A percentile compares a stretch with the other conserved stretches of the same genome.
Evolutionary conservation across 1,140 invertebrate species (phyloP).

Genomic region (Cherax quadricarinatus): DNA sequence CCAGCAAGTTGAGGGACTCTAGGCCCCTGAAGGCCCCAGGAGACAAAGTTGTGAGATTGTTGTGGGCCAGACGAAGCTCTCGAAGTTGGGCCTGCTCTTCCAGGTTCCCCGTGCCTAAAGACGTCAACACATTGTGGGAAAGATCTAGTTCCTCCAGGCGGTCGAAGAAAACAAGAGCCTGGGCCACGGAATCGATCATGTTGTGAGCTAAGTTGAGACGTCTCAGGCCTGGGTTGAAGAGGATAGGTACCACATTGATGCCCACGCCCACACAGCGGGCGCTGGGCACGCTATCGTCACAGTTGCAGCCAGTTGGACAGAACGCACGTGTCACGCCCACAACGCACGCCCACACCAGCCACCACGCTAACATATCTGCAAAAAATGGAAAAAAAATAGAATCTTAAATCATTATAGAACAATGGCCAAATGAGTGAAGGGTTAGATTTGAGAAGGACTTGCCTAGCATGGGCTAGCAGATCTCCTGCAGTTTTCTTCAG

Average conservation of each 20-base stretch:
- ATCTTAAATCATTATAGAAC: neutral
- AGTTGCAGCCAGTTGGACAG: conserved; percentile 87
- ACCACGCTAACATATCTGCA: conserved; percentile 43
- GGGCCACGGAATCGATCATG: conserved; percentile 79
- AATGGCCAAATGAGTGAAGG: too few species aligned
- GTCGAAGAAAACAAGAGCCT: conserved; percentile 75
- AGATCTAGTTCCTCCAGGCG: conserved; percentile 75
- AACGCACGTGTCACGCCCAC: conserved; percentile 78
- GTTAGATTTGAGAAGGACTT: too few species aligned
- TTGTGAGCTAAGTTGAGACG: conserved; percentile 88
- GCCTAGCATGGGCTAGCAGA: too few species aligned
- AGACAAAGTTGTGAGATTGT: conserved; percentile 58
- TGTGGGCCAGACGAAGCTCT: conserved; percentile 65
- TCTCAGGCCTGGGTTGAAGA: conserved; percentile 87
- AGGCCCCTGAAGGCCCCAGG: conserved; percentile 60
- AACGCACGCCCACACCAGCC: conserved; percentile 47
- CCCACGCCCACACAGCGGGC: conserved; percentile 85
- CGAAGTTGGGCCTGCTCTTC: conserved; percentile 81
- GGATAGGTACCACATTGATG: conserved; percentile 90
- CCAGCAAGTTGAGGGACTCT: conserved; percentile 52
- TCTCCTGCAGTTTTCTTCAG: too few species aligned
- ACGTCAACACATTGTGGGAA: conserved; percentile 77
- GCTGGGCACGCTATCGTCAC: conserved; percentile 86
- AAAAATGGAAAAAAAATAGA: neutral
- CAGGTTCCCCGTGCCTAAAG: conserved; percentile 87